Evolutionary conservation across 2,888 invertebrate genomes (phyloP).

Genomic region (Dasysyrphus tricinctus): DNA sequence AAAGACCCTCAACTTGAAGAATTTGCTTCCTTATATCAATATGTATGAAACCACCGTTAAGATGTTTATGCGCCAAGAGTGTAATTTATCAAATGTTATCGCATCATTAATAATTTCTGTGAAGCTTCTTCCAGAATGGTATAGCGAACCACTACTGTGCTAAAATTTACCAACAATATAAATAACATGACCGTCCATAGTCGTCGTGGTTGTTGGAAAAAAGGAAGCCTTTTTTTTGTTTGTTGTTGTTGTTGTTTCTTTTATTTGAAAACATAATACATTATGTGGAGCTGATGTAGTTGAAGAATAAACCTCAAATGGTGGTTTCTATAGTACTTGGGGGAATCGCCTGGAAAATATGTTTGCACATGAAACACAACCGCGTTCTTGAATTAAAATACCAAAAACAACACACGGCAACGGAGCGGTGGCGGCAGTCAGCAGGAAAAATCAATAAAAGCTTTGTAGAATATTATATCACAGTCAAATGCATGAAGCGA

Average conservation of each 20-base stretch:
- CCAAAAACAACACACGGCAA: slow-evolving; percentile 21
- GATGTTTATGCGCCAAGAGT: slow-evolving; percentile 57
- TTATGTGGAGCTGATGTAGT: slow-evolving; percentile 35
- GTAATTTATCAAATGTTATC: slow-evolving; percentile 77
- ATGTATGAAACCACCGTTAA: slow-evolving; percentile 24
- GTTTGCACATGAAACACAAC: slow-evolving; percentile 43
- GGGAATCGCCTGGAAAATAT: slow-evolving; percentile 25
- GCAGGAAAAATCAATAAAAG: slow-evolving; percentile 61
- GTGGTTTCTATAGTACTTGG: slow-evolving; percentile 29
- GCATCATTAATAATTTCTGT: slow-evolving; percentile 76
- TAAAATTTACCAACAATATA: slow-evolving; percentile 25
- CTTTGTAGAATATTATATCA: background rate
- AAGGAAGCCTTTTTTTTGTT: slow-evolving; percentile 29
- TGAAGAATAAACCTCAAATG: slow-evolving; percentile 25
- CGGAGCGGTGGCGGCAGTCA: background rate
- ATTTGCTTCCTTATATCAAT: slow-evolving; percentile 13
- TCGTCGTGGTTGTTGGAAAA: background rate
- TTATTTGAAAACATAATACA: slow-evolving; percentile 65
- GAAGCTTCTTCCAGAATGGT: slow-evolving; percentile 13
- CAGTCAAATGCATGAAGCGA: background rate
- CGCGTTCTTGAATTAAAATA: slow-evolving; percentile 62
- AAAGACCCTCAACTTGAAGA: background rate
- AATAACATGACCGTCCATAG: slow-evolving; percentile 45
- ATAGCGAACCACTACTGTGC: slow-evolving; percentile 2
- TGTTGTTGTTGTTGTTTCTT: background rate